Percentiles rank a stretch among this genome's conserved stretches.
Evolutionary conservation across 2,797 vertebrate species (phyloP).

Genomic region (Centroberyx gerrardi): DNA sequence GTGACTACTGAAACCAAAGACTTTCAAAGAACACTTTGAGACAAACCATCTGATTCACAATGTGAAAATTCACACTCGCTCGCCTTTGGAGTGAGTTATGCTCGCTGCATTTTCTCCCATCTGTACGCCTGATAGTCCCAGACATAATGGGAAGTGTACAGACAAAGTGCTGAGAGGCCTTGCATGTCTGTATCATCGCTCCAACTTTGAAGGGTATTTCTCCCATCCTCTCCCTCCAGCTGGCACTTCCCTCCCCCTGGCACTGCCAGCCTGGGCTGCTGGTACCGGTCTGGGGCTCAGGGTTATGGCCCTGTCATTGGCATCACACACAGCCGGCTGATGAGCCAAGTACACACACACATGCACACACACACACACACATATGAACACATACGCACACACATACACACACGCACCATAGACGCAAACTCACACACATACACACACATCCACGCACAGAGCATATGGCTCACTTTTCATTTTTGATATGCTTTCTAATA

Average conservation of each 20-base stretch:
- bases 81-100: slow-evolving; percentile 63
- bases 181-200: slow-evolving; percentile 59
- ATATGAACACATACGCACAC: not conserved
- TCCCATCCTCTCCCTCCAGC: slow-evolving; percentile 68
- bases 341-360: slow-evolving; percentile 41
- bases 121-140: slow-evolving; percentile 57
- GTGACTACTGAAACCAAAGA: slow-evolving; percentile 40
- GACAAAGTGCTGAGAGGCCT: slow-evolving; percentile 68
- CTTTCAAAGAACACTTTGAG: slow-evolving; percentile 53
- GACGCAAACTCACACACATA: not conserved
- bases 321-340: slow-evolving; percentile 50
- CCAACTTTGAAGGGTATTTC: slow-evolving; percentile 73
- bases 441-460: slow-evolving; percentile 8
- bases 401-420: not conserved
- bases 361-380: slow-evolving; percentile 14
- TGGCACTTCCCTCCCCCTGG: slow-evolving; percentile 58
- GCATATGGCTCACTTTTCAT: slow-evolving; percentile 30
- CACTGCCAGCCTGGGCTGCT: slow-evolving; percentile 54
- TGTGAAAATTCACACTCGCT: slow-evolving; percentile 52
- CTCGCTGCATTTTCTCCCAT: slow-evolving; percentile 63
- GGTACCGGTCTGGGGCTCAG: slow-evolving; percentile 52
- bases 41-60: slow-evolving; percentile 50
- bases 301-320: slow-evolving; percentile 65
- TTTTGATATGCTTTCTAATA: slow-evolving; percentile 15
- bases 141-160: slow-evolving; percentile 67